Evolutionary conservation across 2,113 vertebrate genomes (phyloP).

Genomic region (Oreochromis aureus): DNA sequence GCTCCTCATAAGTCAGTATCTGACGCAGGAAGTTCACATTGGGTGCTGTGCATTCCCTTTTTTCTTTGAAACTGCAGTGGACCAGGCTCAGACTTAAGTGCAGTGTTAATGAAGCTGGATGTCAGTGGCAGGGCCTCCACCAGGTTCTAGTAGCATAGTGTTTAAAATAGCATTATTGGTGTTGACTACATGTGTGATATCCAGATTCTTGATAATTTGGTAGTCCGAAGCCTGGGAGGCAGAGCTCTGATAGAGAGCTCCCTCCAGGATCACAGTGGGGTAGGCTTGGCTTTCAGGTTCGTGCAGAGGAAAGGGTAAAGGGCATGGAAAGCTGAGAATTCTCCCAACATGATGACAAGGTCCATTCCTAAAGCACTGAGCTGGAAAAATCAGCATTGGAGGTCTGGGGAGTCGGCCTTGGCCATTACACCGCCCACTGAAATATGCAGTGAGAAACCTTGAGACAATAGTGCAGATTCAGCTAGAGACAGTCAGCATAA

Average conservation of each 20-base stretch:
- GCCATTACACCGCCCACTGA: conserved; percentile 61
- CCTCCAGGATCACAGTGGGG: conserved; percentile 64
- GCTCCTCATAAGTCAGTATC: conserved; percentile 61
- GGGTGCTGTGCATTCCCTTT: conserved; percentile 53
- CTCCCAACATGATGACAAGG: conserved; percentile 63
- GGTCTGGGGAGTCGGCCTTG: conserved; percentile 40
- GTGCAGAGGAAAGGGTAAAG: conserved; percentile 68
- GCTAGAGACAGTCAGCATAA: background rate
- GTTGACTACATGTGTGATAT: conserved; percentile 66
- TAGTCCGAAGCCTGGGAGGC: conserved; percentile 52
- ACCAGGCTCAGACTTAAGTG: conserved; percentile 47
- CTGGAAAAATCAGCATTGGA: conserved; percentile 67
- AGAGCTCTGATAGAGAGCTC: conserved; percentile 62
- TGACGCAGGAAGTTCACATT: conserved; percentile 64
- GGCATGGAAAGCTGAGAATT: conserved; percentile 48
- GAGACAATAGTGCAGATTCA: background rate
- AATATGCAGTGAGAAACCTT: background rate
- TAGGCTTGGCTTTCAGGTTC: conserved; percentile 56
- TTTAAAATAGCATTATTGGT: conserved; percentile 61
- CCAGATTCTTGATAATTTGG: conserved; percentile 62
- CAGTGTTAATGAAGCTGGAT: conserved; percentile 51
- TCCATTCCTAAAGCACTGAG: conserved; percentile 68
- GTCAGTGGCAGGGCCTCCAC: conserved; percentile 55
- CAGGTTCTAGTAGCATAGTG: conserved; percentile 60
- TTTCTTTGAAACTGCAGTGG: conserved; percentile 66